Base-by-base conservation (phyloP, 2,888 invertebrate species). In the Plagiodera versicolora region DNA sequence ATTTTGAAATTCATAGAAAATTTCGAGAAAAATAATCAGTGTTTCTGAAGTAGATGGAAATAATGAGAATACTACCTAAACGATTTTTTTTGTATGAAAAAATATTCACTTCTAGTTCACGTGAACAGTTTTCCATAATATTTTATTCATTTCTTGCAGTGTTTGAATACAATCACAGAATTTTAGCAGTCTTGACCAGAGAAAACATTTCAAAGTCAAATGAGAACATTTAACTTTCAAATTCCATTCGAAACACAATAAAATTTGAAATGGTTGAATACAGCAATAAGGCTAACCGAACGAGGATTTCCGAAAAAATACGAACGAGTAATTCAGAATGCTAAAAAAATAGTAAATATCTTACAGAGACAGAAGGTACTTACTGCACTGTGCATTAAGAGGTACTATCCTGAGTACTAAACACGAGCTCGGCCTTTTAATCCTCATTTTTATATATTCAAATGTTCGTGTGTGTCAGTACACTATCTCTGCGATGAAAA, bases 371-470 rank as follows among this genome's bases (percentile, higher is more conserved):
- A 6, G 24, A 5, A 24, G 3, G 24, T 24, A 62, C 67, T 67
- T 61, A 67, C 67, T 59, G 32, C 52, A 45, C 18, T 56, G 56
- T 46, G 77, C 75, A 59, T 77, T 82, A 63, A 84, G 74, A 17
- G 87, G 86, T 76, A 84, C 83, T 72, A 86, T 84, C 74, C 85
- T 81, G 59, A 87, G 80, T 68, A 87, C 84, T 70, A 87, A 82
- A 77, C 86, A 87, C 71, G 86, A 85, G 68, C 85, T 84, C 77
- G 85, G 85, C 79, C 86, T 83, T 81, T 86, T 87, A 75, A 87
- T 84, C 81, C 87, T 84, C 87, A 87, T 87, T 47, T n/a, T 64
- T 67, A 44, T 61, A 17, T 30, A 45, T 48, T 17, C 55, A 58
- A 65, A 58, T 57, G 60, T 63, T 56, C 58, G 47, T 52, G 56